Evolutionary conservation across 2,888 invertebrate genomes (phyloP).

Genomic region (Drosophila macrospina): DNA sequence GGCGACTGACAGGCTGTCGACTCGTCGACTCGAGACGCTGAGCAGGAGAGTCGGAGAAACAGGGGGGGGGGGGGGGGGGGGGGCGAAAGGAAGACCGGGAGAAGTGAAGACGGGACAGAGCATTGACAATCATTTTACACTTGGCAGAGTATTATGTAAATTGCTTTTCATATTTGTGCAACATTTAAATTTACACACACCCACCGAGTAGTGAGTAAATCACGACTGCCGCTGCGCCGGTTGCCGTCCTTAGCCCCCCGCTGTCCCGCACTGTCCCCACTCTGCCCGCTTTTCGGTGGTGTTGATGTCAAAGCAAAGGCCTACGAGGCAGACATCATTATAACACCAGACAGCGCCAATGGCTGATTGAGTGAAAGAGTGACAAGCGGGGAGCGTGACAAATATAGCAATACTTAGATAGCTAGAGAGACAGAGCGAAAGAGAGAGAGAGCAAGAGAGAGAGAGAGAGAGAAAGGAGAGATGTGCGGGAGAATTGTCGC

Average conservation of each 20-base stretch:
- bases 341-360: constrained; percentile 63
- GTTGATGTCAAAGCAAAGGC: constrained; percentile 75
- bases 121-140: constrained; percentile 82
- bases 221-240: constrained; percentile 39
- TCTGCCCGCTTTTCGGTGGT: constrained; percentile 34
- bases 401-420: neutral
- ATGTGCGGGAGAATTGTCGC: constrained; percentile 43
- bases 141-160: constrained; percentile 81
- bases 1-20: constrained; percentile 1
- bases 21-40: neutral
- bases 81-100: too few relatives aligned
- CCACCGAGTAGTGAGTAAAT: constrained; percentile 54
- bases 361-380: constrained; percentile 76
- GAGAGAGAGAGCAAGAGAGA: neutral
- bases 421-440: constrained; percentile 1
- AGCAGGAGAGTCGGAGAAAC: neutral
- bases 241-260: constrained; percentile 1
- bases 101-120: constrained; percentile 22
- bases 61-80: neutral
- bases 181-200: constrained; percentile 74
- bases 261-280: too few relatives aligned
- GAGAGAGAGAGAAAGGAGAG: constrained; percentile 12
- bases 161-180: constrained; percentile 82
- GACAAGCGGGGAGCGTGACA: constrained; percentile 27
- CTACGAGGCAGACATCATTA: constrained; percentile 73